Base-by-base conservation (phyloP, 2,888 invertebrate species). In the Nomada fucata region DNA sequence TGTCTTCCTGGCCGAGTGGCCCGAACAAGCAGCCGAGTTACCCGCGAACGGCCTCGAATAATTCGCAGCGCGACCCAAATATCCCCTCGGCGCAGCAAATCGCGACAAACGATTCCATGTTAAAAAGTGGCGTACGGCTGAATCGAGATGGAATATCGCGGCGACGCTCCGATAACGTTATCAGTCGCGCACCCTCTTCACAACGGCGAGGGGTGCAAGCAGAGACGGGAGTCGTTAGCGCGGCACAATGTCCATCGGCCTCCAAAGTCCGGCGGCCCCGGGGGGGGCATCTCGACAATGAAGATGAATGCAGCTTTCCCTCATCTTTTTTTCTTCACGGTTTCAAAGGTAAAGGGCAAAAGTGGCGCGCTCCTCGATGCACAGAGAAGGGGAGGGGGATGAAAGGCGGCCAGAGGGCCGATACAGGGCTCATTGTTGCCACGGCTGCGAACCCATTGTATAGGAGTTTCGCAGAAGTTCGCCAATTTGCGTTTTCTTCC, bases 401-500 rank as follows among this genome's bases (percentile, higher is more conserved):
- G 47, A 42, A n/a, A 13, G 15, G 26, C 42, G 13, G 50, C 9
- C 50, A 64, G 20, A 44, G 53, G 47, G n/a, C 53, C 67, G 79
- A 86, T 87, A 86, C 88, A 79, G 74, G 74, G 71, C 67, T 88
- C 77, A 87, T 88, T 86, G 83, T 88, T 79, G 63, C 65, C 67
- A 57, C 71, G 26, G 55, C 63, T 68, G 79, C 77, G 67, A 71
- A 47, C 26, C 82, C 20, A 88, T 88, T 88, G 86, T 86, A 71
- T 70, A n/a, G 18, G 71, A 78, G 79, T 86, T 80, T 77, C 83
- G 72, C 60, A 67, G 76, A 86, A 88, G 86, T 89, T 89, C 85
- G 82, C 85, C 84, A 89, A 89, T 89, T 89, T 89, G 83, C 79
- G 82, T 86, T 80, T 82, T 79, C 69, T 70, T 80, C 82, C 47